Base-by-base conservation (phyloP, 2,113 vertebrate genomes). In the Buteo buteo region DNA sequence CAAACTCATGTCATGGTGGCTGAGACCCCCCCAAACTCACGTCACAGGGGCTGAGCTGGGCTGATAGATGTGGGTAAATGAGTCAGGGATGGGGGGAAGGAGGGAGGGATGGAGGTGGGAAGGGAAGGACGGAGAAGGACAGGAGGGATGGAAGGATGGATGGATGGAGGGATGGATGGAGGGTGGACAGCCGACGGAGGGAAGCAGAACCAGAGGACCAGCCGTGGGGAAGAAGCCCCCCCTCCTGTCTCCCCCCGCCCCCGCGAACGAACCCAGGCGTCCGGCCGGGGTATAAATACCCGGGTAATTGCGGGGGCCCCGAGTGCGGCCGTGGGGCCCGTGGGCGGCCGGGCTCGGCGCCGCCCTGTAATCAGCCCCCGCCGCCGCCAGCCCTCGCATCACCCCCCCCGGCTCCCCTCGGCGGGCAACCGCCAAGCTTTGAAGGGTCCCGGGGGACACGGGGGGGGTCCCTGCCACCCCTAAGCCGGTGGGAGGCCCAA, bases 311-410 rank as follows among this genome's bases (percentile, higher is more conserved):
- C 76, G 66, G 49, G 49, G 49, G 49, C 49, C 49, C 49, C 49
- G 49, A 49, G 49, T 16, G 74, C 45, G 78, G 61, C 78, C 77
- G 73, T 40, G 61, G 61, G 77, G 74, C 86, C 84, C 49, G 91
- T 91, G 88, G 91, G 78, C 58, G 62, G 88, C 88, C 74, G 90
- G 70, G 49, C 88, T 79, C 69, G 69, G 88, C 84, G 78, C 91
- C 93, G 84, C 94, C 94, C 94, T 93, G 94, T 95, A 95, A 95
- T 95, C 94, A 93, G 69, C 91, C 38, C 59, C 78, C 72, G 61
- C 74, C 86, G 71, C 88, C 83, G 21, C 47, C 47, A 92, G 77
- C 80, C 91, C 66, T 44, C 45, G n/a, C n/a, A 11, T 77, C 84
- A 36, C 72, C 55, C 71, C 84, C 57, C 34, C 49, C 49, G 6